A percentile compares a stretch with the other conserved stretches of the same genome.
phyloP scores from a whole-genome alignment of 2,113 vertebrate species.

The Holacanthus passer region DNA sequence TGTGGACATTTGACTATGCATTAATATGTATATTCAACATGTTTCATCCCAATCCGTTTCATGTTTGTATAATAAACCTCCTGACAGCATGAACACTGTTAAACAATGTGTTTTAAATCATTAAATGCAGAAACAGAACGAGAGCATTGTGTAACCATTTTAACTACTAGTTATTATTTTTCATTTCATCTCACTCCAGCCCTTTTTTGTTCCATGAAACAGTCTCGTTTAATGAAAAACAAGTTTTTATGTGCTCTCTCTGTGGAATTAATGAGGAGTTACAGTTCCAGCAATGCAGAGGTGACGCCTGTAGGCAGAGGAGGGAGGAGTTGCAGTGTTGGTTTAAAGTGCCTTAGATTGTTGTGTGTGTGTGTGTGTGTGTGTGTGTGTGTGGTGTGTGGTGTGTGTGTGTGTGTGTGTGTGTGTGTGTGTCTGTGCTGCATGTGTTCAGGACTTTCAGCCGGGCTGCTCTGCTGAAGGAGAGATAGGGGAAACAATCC shows the following conservation, averaged over 20 bases:
- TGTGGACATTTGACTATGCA: not conserved
- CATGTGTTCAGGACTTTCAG: conserved; percentile 26
- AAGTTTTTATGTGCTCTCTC: conserved; percentile 39
- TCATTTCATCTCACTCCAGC: conserved; percentile 21
- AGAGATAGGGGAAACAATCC: conserved; percentile 31
- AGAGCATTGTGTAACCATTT: conserved; percentile 7
- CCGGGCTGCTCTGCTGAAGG: conserved; percentile 42
- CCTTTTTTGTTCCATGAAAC: conserved; percentile 27
- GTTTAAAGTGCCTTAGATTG: conserved; percentile 29
- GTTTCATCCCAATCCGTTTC: not conserved
- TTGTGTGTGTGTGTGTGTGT: not conserved
- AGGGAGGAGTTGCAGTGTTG: conserved; percentile 19
- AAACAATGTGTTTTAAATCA: not conserved
- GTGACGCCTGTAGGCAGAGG: conserved; percentile 21
- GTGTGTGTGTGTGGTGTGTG: not conserved
- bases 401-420: not conserved
- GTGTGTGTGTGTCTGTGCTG: not conserved
- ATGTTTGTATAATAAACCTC: not conserved
- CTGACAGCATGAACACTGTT: not conserved
- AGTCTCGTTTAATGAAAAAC: conserved; percentile 32
- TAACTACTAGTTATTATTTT: conserved; percentile 24
- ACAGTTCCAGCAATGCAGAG: conserved; percentile 35
- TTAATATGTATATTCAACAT: not conserved
- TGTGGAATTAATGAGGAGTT: conserved; percentile 66
- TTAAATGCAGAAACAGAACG: conserved; percentile 5